Conservation (phyloP, 2,888 invertebrate genomes). For the Cephus rjabovi region DNA sequence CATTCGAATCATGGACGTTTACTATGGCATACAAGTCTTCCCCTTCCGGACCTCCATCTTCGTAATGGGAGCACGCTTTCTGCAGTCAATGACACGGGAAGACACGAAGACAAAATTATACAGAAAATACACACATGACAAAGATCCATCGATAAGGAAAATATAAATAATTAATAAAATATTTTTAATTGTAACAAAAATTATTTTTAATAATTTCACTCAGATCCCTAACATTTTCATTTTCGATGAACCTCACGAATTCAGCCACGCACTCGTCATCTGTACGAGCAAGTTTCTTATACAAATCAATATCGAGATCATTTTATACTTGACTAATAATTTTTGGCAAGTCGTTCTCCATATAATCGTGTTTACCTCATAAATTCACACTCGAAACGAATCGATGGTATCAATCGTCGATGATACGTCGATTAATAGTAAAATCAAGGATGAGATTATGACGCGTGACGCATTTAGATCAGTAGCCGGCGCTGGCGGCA, state of each 20-base stretch:
- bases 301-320: not conserved
- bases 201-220: not conserved
- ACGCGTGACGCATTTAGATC: not conserved
- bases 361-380: not conserved
- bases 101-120: not conserved
- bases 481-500: not conserved
- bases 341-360: not conserved
- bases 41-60: conserved; percentile 24
- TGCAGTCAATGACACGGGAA: not conserved
- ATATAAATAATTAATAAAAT: not conserved
- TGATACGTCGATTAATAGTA: not conserved
- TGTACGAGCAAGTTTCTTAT: not conserved
- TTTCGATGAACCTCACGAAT: not conserved
- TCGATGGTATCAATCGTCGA: too few species aligned
- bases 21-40: conserved; percentile 9
- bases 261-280: not conserved
- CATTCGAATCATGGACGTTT: conserved; percentile 13
- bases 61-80: conserved; percentile 24
- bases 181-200: not conserved
- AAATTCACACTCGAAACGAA: not conserved
- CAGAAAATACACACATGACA: not conserved
- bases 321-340: not conserved
- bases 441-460: not conserved
- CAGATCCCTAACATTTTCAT: not conserved
- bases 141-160: not conserved